These are phyloP conservation scores for Rhyacophila brunnea DNA, from an alignment of 1,140 invertebrate species.

Conservation along the genomic window DNA sequence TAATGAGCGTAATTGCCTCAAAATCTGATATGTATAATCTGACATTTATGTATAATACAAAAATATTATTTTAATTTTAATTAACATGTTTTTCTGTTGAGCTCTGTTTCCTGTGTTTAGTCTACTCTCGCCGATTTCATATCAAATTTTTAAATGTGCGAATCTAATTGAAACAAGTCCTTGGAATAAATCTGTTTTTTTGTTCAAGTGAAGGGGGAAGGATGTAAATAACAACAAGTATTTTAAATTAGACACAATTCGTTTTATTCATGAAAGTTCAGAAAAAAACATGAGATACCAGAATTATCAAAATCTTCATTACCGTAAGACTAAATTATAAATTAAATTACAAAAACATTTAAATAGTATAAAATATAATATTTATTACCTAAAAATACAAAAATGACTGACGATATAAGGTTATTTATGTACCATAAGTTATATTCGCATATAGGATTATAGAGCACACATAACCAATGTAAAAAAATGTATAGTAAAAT, in stretches of 20 bases:
- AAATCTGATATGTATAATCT: too few species aligned
- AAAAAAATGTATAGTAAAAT: slow-evolving; percentile 11
- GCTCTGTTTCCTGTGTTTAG: too few species aligned
- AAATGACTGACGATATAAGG: slow-evolving; percentile 32
- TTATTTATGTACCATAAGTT: slow-evolving; percentile 7
- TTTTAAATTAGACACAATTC: slow-evolving; percentile 28
- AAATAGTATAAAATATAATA: slow-evolving; percentile 35
- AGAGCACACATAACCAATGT: slow-evolving; percentile 6
- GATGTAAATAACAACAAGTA: slow-evolving; percentile 26
- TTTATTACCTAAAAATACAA: slow-evolving; percentile 35
- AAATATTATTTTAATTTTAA: too few species aligned
- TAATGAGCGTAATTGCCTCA: too few species aligned
- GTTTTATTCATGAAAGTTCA: slow-evolving; percentile 34
- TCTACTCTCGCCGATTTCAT: too few species aligned
- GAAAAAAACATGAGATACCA: slow-evolving; percentile 35
- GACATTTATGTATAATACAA: too few species aligned
- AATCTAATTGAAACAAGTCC: too few species aligned
- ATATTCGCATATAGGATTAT: slow-evolving; percentile 11
- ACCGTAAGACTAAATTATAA: slow-evolving; percentile 30
- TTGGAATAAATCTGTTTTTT: too few species aligned
- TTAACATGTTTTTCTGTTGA: too few species aligned
- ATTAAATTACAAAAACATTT: slow-evolving; percentile 32
- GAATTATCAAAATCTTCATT: slow-evolving; percentile 27
- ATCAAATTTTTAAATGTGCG: too few species aligned
- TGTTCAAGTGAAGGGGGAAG: neutral